Conservation (phyloP, 1,140 invertebrate species). For the Lepidurus packardi region DNA sequence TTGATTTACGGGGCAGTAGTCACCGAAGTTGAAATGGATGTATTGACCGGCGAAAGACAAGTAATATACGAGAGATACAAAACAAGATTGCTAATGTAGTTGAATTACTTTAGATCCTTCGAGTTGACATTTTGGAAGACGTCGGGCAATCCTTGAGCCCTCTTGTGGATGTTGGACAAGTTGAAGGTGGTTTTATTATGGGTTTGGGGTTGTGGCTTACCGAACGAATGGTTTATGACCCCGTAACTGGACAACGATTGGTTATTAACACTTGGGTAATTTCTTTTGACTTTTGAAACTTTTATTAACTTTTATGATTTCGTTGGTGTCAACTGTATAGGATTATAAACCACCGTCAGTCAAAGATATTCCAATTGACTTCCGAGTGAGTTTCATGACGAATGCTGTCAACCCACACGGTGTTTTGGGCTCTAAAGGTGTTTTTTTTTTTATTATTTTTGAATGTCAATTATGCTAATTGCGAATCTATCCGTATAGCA, state of each 20-base stretch:
- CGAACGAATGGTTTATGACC: slow-evolving; percentile 60
- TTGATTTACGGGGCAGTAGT: slow-evolving; percentile 19
- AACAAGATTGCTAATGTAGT: background rate
- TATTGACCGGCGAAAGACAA: slow-evolving; percentile 26
- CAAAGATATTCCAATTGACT: slow-evolving; percentile 79
- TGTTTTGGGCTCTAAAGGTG: slow-evolving; percentile 71
- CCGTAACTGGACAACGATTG: slow-evolving; percentile 57
- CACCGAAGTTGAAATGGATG: slow-evolving; percentile 26
- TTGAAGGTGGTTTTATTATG: slow-evolving; percentile 83
- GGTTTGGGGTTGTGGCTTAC: slow-evolving; percentile 72
- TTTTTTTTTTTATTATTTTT: background rate
- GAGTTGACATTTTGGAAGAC: slow-evolving; percentile 71
- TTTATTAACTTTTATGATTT: background rate
- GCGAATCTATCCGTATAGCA: slow-evolving; percentile 44
- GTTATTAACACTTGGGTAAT: slow-evolving; percentile 71
- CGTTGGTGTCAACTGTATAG: slow-evolving; percentile 41
- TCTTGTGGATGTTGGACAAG: slow-evolving; percentile 74
- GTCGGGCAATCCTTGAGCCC: slow-evolving; percentile 68
- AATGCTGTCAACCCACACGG: slow-evolving; percentile 64
- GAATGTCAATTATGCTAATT: background rate
- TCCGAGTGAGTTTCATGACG: slow-evolving; percentile 64
- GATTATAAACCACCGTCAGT: slow-evolving; percentile 74
- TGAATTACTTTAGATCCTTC: slow-evolving; percentile 38
- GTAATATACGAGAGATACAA: background rate
- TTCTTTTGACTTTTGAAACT: background rate